phyloP scores from a whole-genome alignment of 1,140 invertebrate genomes.

The Papilio polyxenes region DNA sequence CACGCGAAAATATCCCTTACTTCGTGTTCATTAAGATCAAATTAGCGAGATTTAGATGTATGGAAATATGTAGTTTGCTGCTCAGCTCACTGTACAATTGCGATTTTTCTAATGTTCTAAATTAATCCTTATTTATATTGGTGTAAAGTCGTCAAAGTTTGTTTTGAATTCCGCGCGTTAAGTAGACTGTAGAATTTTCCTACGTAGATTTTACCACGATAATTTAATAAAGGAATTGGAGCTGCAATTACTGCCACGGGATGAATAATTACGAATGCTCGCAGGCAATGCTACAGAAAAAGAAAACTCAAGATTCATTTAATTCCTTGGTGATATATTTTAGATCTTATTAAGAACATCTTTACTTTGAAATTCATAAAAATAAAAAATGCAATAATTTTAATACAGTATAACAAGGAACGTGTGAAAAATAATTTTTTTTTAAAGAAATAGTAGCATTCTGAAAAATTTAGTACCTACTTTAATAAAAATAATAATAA shows the following conservation, averaged over 20 bases:
- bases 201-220: slow-evolving; percentile 37
- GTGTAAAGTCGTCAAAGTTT: neutral
- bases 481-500: too few relatives aligned
- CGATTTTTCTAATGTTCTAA: neutral
- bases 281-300: neutral
- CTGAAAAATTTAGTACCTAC: too few relatives aligned
- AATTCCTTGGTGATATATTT: slow-evolving; percentile 5
- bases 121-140: slow-evolving; percentile 12
- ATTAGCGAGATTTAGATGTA: neutral
- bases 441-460: too few relatives aligned
- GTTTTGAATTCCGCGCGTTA: slow-evolving; percentile 32
- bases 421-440: neutral
- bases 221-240: slow-evolving; percentile 37
- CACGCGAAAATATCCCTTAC: slow-evolving; percentile 22
- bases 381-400: neutral
- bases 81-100: slow-evolving; percentile 27
- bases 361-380: neutral
- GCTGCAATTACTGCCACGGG: slow-evolving; percentile 31
- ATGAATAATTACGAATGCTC: slow-evolving; percentile 24
- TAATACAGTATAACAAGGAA: neutral
- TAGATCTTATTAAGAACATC: neutral
- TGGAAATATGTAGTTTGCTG: slow-evolving; percentile 16
- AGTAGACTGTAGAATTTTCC: slow-evolving; percentile 33
- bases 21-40: neutral
- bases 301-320: slow-evolving; percentile 4